Percentiles rank a stretch among this genome's conserved stretches.
Evolutionary conservation across 2,888 invertebrate species (phyloP).

Genomic region (Miltochrista miniata): DNA sequence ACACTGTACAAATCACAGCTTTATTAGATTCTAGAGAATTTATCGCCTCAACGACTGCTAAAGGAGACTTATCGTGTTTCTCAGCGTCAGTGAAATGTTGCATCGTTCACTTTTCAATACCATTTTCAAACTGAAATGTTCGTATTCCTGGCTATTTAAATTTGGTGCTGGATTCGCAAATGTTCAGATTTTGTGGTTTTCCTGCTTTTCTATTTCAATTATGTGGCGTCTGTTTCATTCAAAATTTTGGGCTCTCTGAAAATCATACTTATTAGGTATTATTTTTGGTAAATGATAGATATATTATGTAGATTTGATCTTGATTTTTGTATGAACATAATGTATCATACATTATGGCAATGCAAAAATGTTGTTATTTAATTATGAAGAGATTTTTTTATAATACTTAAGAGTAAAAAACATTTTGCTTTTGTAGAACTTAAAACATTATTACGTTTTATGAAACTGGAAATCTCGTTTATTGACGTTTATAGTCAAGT

Average conservation of each 20-base stretch:
- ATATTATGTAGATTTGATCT: too few relatives aligned
- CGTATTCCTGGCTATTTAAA: slow-evolving; percentile 25
- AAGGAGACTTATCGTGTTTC: slow-evolving; percentile 47
- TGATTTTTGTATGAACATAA: background rate
- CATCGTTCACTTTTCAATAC: slow-evolving; percentile 38
- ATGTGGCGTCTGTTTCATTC: background rate
- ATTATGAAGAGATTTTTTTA: too few relatives aligned
- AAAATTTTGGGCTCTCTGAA: too few relatives aligned
- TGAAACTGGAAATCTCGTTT: too few relatives aligned
- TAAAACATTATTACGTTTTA: too few relatives aligned
- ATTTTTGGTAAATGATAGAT: too few relatives aligned
- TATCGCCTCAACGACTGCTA: slow-evolving; percentile 49
- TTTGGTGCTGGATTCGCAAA: slow-evolving; percentile 13
- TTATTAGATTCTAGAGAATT: slow-evolving; percentile 57
- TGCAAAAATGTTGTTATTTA: too few relatives aligned
- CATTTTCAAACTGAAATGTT: slow-evolving; percentile 28
- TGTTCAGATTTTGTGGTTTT: background rate
- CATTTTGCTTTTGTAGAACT: too few relatives aligned
- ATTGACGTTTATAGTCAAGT: slow-evolving; percentile 9
- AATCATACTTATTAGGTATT: too few relatives aligned
- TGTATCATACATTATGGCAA: too few relatives aligned
- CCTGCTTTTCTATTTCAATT: background rate
- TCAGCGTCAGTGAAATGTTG: slow-evolving; percentile 30
- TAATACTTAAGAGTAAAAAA: too few relatives aligned
- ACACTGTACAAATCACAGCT: slow-evolving; percentile 51